Evolutionary conservation across 2,797 vertebrate genomes (phyloP).

Genomic region (Orestias chungarensis): DNA sequence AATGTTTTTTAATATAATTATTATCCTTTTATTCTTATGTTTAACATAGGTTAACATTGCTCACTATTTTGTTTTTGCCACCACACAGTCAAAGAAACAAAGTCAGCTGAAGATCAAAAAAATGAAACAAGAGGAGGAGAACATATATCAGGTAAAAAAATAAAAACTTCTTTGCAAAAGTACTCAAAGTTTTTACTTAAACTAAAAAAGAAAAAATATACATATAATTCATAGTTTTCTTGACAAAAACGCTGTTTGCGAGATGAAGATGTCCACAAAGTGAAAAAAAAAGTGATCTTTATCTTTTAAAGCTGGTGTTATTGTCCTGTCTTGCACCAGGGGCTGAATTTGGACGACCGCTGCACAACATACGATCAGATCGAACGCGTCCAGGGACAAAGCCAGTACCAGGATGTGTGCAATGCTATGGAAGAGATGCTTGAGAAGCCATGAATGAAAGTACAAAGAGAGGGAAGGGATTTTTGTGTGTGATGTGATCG

Average conservation of each 20-base stretch:
- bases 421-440: slow-evolving; percentile 73
- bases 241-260: too few species aligned
- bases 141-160: slow-evolving; percentile 81
- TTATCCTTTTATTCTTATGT: background rate
- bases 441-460: slow-evolving; percentile 80
- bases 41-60: too few species aligned
- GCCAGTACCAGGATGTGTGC: slow-evolving; percentile 86
- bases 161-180: slow-evolving; percentile 6
- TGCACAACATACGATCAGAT: slow-evolving; percentile 87
- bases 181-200: background rate
- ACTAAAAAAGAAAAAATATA: too few species aligned
- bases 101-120: slow-evolving; percentile 66
- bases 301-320: too few species aligned
- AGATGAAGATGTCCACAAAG: too few species aligned
- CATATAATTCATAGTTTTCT: too few species aligned
- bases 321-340: slow-evolving; percentile 67
- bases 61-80: slow-evolving; percentile 21
- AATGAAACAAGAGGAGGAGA: slow-evolving; percentile 73
- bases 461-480: background rate
- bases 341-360: slow-evolving; percentile 87
- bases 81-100: slow-evolving; percentile 62
- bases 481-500: slow-evolving; percentile 17
- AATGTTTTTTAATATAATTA: background rate
- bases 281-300: too few species aligned
- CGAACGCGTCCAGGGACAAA: slow-evolving; percentile 74